Percentiles rank a stretch among this genome's conserved stretches.
These are phyloP conservation scores for Chouioia cunea DNA, from an alignment of 2,888 invertebrate genomes.

Conservation along the genomic window DNA sequence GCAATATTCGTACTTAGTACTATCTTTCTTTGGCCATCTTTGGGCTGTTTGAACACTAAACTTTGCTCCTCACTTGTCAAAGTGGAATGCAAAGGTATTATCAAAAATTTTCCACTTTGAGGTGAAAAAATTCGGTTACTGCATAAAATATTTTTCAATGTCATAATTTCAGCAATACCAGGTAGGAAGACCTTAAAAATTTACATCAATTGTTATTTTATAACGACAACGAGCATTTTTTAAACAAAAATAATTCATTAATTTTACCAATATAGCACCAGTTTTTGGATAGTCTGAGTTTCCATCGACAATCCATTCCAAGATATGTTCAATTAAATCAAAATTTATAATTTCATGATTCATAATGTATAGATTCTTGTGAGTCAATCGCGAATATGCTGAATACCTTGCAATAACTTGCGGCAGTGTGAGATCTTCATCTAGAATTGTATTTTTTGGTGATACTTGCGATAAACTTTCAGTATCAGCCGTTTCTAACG, in stretches of 20 bases:
- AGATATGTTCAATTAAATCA: slow-evolving; percentile 80
- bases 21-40: slow-evolving; percentile 83
- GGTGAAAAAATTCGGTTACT: slow-evolving; percentile 77
- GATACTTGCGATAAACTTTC: slow-evolving; percentile 72
- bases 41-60: slow-evolving; percentile 79
- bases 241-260: slow-evolving; percentile 8
- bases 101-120: slow-evolving; percentile 75
- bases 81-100: slow-evolving; percentile 89
- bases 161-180: slow-evolving; percentile 83
- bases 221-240: no score
- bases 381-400: slow-evolving; percentile 74
- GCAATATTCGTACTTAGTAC: slow-evolving; percentile 92
- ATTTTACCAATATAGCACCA: slow-evolving; percentile 78
- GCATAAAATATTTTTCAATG: slow-evolving; percentile 77
- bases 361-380: slow-evolving; percentile 82
- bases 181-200: slow-evolving; percentile 76
- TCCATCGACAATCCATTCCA: slow-evolving; percentile 79
- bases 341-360: slow-evolving; percentile 83
- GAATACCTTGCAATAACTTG: slow-evolving; percentile 79
- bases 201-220: no score
- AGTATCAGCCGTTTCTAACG: slow-evolving; percentile 76
- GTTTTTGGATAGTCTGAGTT: slow-evolving; percentile 77
- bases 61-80: slow-evolving; percentile 88
- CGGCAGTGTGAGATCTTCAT: slow-evolving; percentile 78
- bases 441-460: slow-evolving; percentile 75